Base-by-base conservation (phyloP, 1,140 invertebrate genomes). In the Lithobius niger region DNA sequence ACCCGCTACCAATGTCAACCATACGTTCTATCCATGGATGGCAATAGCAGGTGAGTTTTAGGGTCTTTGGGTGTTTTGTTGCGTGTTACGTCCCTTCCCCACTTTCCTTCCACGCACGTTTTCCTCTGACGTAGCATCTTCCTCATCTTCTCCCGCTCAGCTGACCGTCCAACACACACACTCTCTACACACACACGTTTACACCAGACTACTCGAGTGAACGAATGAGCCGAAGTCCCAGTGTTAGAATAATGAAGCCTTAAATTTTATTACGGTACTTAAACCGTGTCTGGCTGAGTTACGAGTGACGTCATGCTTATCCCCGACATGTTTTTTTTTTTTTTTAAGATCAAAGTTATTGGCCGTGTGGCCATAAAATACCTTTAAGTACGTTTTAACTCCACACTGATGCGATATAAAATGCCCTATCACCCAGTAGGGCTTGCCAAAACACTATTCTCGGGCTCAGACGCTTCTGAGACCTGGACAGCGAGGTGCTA, bases 1-100 rank as follows among this genome's bases (percentile, higher is more conserved):
- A 16, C 18, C 27, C 25, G 70, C 72, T n/a, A n/a, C n/a, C n/a
- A n/a, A n/a, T n/a, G n/a, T n/a, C 65, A 90, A 86, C 72, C 88
- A 92, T 78, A 92, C 88, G 66, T 93, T 94, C 77, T 94, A 94
- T 76, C 90, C 90, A 59, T 93, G 90, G 90, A 94, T 94, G 90
- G 89, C 89, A 75, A 93, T 94, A 79, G 89, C 90, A 91, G 90
- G 90, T 93, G 73, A 83, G 84, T 78, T 19, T 10, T 4, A 45
- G 4, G 10, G 10, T 36, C 10, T n/a, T 36, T n/a, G 10, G 10
- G n/a, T 36, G 31, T 36, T 36, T 36, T 36, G n/a, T 36, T 36
- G 31, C 10, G n/a, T 36, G 31, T 36, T n/a, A 10, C 31, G 10
- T 36, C n/a, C n/a, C 31, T n/a, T n/a, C n/a, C 31, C 31, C 31